Conservation (phyloP, 2,888 invertebrate species). For the Linnaemya tessellans region DNA sequence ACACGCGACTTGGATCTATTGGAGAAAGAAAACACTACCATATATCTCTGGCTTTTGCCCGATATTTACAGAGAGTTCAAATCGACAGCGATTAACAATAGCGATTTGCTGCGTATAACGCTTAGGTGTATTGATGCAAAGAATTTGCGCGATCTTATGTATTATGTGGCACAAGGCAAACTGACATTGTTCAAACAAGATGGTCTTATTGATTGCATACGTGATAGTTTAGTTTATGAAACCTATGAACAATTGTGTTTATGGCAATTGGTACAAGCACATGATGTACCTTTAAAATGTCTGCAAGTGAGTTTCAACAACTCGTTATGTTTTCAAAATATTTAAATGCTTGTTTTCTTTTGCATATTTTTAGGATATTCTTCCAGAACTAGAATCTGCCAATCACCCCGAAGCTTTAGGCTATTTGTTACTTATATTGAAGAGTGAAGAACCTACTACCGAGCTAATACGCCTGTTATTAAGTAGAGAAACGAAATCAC, state of each 20-base stretch:
- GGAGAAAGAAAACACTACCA: conserved; percentile 93
- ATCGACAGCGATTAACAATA: conserved; percentile 93
- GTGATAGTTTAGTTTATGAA: conserved; percentile 96
- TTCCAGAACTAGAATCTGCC: conserved; percentile 90
- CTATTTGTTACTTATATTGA: conserved; percentile 94
- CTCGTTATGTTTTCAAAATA: not conserved
- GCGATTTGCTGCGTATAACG: conserved; percentile 93
- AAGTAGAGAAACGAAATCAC: conserved; percentile 88
- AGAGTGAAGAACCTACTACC: conserved; percentile 94
- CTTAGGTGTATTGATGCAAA: conserved; percentile 95
- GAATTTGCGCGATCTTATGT: conserved; percentile 95
- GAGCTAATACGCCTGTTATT: conserved; percentile 93
- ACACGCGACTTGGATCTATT: conserved; percentile 92
- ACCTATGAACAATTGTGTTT: conserved; percentile 98
- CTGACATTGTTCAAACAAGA: conserved; percentile 91
- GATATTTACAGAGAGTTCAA: conserved; percentile 96
- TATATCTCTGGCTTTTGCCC: conserved; percentile 96
- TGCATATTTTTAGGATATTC: conserved; percentile 82
- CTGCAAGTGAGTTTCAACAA: conserved; percentile 84
- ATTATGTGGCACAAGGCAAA: conserved; percentile 94
- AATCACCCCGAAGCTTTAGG: conserved; percentile 97
- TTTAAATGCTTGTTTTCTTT: not conserved
- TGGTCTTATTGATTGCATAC: conserved; percentile 89
- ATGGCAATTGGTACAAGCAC: conserved; percentile 97
- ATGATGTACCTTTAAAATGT: conserved; percentile 96